Base-by-base conservation (phyloP, 2,888 invertebrate species). In the Drosophila birchii region DNA sequence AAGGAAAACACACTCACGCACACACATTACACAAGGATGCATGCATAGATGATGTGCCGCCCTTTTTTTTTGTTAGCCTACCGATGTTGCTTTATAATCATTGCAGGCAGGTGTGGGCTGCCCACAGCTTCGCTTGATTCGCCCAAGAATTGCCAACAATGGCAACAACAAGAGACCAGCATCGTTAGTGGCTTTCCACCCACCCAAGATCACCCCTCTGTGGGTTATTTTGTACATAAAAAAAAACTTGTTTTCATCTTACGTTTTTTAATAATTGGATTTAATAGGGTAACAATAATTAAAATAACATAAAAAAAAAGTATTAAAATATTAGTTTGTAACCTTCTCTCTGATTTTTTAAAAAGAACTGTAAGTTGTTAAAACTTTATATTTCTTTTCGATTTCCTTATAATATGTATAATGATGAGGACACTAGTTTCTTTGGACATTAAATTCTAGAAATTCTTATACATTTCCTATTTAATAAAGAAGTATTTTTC, bases 31-130 rank as follows among this genome's bases (percentile, higher is more conserved):
- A 66, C 26, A 34, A 32, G 53, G 44, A 44, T 53, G 45, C 54
- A 59, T 63, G 66, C 61, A 54, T 47, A 41, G 63, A 63, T 43
- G 56, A 76, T 75, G 58, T 45, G 45, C 47, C 18, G 39, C 20
- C 34, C 34, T 74, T 78, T 49, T 74, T 78, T 18, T 72, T 77
- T 85, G 77, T 67, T 36, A 63, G 36, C n/a, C 43, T 51, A 55
- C 61, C 64, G 69, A 69, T 75, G 76, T 88, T 83, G 89, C 84
- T 77, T 86, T 88, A 86, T 86, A 84, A 84, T 88, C 86, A 80
- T 84, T 76, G 69, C 81, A 71, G 32, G 66, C 29, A 29, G 44
- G 44, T 44, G 23, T 44, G 23, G 44, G 34, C 38, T 49, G 29
- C 53, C 49, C 47, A 41, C 38, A 49, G 12, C n/a, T 18, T 9